A percentile compares a stretch with the other conserved stretches of the same genome.
Conservation (phyloP, 2,888 invertebrate genomes). For the Melanchra persicariae region DNA sequence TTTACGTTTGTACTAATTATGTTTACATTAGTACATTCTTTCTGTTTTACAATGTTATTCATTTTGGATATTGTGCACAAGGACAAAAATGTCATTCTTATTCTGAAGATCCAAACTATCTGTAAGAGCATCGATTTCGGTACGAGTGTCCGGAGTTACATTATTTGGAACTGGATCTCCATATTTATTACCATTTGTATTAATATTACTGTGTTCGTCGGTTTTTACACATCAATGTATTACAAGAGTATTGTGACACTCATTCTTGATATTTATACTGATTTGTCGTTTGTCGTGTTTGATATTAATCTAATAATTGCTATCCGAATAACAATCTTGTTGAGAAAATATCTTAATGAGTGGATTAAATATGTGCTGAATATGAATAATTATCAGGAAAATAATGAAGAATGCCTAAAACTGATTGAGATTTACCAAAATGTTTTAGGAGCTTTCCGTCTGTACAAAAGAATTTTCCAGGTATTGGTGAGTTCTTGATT, state of each 20-base stretch:
- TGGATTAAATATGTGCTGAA: constrained; percentile 10
- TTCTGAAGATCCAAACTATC: constrained; percentile 49
- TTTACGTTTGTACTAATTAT: background rate
- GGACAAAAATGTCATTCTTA: constrained; percentile 31
- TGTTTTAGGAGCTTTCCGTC: constrained; percentile 18
- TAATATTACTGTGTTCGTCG: background rate
- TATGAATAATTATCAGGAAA: background rate
- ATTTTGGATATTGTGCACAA: constrained; percentile 21
- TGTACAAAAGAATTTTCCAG: constrained; percentile 1
- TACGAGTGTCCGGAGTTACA: constrained; percentile 15
- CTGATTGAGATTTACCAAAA: constrained; percentile 8
- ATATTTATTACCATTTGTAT: background rate
- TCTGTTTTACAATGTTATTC: constrained; percentile 19
- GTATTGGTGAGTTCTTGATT: constrained; percentile 13
- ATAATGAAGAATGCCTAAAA: constrained; percentile 4
- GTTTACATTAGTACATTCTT: background rate
- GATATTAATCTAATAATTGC: constrained; percentile 18
- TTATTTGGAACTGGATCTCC: constrained; percentile 46
- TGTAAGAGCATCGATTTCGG: constrained; percentile 26
- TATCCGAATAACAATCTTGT: constrained; percentile 11
- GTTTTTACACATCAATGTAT: background rate
- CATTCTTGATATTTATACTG: background rate
- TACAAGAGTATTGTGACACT: fast-evolving
- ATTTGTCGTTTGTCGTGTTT: constrained; percentile 1
- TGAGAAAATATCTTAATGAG: constrained; percentile 16